phyloP scores from a whole-genome alignment of 1,140 invertebrate species.

The Coelopa frigida region DNA sequence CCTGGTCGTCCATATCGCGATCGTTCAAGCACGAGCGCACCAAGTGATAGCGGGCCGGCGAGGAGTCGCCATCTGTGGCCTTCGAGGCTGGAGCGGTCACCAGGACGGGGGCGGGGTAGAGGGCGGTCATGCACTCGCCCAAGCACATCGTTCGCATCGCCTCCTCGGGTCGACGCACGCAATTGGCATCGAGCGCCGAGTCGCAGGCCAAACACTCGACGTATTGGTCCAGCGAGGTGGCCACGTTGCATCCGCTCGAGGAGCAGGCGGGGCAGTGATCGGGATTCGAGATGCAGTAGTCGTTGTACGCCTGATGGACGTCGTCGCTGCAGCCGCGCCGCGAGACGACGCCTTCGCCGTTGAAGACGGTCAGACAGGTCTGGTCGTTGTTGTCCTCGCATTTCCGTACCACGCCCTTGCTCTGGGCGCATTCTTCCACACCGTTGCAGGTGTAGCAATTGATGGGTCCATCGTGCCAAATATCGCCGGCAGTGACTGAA shows the following conservation, averaged over 20 bases:
- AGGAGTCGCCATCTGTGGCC: conserved; percentile 21
- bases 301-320: conserved; percentile 6
- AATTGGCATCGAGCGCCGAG: neutral
- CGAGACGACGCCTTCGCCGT: neutral
- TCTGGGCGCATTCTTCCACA: conserved; percentile 17
- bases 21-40: conserved; percentile 31
- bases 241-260: conserved; percentile 6
- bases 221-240: neutral
- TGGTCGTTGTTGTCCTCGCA: conserved; percentile 1
- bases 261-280: neutral
- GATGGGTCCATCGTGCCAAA: conserved; percentile 28
- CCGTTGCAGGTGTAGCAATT: conserved; percentile 28
- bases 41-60: conserved; percentile 22
- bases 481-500: conserved; percentile 9
- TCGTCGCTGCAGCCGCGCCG: conserved; percentile 4
- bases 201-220: conserved; percentile 3
- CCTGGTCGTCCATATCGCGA: conserved; percentile 18
- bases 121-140: conserved; percentile 3
- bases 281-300: conserved; percentile 1
- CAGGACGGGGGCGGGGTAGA: neutral
- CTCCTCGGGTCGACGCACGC: neutral
- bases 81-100: no score
- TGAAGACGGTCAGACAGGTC: conserved; percentile 9
- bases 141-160: neutral
- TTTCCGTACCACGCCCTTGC: conserved; percentile 16